Evolutionary conservation across 2,888 invertebrate genomes (phyloP).

Genomic region (Tachina grossa): DNA sequence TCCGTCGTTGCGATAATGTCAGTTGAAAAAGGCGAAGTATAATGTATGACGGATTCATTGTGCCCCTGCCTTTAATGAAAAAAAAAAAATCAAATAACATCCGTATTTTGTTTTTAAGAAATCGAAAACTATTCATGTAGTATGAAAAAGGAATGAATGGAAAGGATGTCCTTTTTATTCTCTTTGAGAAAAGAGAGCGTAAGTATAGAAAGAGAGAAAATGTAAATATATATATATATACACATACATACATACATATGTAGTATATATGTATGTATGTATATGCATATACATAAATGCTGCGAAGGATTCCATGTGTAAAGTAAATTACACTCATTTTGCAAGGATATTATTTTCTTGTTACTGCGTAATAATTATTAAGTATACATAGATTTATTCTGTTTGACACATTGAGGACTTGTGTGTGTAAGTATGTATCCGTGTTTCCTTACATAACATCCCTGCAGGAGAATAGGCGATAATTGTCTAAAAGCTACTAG

Average conservation of each 20-base stretch:
- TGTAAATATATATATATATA: background rate
- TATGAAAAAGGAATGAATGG: background rate
- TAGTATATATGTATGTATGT: background rate
- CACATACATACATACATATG: background rate
- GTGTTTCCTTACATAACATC: background rate
- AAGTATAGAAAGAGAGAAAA: background rate
- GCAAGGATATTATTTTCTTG: background rate
- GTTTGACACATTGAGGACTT: background rate
- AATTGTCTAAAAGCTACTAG: too few species aligned
- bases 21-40: too few species aligned
- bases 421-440: background rate
- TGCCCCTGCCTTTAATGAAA: too few species aligned
- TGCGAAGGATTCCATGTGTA: background rate
- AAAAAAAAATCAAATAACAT: conserved; percentile 2
- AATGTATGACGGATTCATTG: too few species aligned
- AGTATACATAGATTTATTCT: conserved; percentile 2
- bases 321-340: background rate
- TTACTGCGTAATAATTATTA: background rate
- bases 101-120: conserved; percentile 14
- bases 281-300: background rate
- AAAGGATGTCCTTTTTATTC: conserved; percentile 11
- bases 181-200: background rate
- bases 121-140: background rate
- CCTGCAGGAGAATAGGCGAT: too few species aligned
- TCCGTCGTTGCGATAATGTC: too few species aligned